These are phyloP conservation scores for Lepus oiostolus DNA, from an alignment of 2,797 vertebrate genomes.

Conservation along the genomic window DNA sequence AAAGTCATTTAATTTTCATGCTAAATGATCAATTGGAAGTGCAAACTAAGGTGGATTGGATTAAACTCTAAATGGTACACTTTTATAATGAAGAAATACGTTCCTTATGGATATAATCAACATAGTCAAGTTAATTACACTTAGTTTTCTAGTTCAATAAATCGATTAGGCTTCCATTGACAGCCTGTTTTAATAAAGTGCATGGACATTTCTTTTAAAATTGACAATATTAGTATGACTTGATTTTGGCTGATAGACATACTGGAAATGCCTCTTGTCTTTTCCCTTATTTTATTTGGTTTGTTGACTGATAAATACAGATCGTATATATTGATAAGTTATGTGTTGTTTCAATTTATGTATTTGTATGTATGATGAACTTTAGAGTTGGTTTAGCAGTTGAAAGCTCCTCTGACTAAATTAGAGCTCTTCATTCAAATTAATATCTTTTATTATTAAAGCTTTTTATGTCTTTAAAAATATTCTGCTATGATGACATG, in stretches of 20 bases:
- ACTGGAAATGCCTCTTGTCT: neutral
- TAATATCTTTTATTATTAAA: neutral
- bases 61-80: neutral
- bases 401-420: neutral
- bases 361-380: neutral
- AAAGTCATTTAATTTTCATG: slow-evolving; percentile 16
- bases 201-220: slow-evolving; percentile 10
- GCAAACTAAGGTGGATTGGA: neutral
- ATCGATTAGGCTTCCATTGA: neutral
- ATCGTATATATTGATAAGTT: too few relatives aligned
- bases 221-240: slow-evolving; percentile 22
- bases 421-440: neutral
- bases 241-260: neutral
- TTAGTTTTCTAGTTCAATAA: slow-evolving; percentile 3
- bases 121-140: neutral
- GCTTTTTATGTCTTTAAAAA: neutral
- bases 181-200: neutral
- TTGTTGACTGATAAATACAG: too few relatives aligned
- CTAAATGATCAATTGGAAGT: neutral
- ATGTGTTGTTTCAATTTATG: too few relatives aligned
- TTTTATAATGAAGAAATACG: slow-evolving; percentile 38
- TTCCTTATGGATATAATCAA: neutral
- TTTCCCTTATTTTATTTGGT: neutral
- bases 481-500: neutral
- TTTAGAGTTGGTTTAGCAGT: neutral